phyloP scores from a whole-genome alignment of 2,797 vertebrate genomes.

The Mus minutoides region DNA sequence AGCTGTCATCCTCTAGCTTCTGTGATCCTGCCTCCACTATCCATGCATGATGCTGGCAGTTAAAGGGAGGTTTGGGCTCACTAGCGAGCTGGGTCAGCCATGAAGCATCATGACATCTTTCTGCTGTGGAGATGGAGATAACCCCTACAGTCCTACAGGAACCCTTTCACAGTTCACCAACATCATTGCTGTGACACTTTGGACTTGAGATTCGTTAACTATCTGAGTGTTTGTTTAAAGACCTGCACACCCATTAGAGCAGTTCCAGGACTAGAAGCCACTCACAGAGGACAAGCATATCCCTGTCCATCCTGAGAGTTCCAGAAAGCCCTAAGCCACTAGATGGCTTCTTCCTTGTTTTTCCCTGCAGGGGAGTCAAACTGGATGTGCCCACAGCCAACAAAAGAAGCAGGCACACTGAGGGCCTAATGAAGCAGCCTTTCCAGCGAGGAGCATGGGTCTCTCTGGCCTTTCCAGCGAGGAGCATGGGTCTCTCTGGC shows the following conservation, averaged over 20 bases:
- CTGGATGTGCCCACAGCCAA: accelerated
- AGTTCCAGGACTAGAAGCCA: background rate
- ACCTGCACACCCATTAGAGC: too few relatives aligned
- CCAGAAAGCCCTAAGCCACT: background rate
- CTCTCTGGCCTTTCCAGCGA: too few relatives aligned
- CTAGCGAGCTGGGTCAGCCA: accelerated
- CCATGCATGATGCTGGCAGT: accelerated
- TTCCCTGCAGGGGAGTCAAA: background rate
- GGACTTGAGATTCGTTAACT: background rate
- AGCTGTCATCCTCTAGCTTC: background rate
- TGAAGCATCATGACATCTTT: background rate
- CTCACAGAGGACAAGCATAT: background rate
- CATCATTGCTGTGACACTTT: too few relatives aligned
- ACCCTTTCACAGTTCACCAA: accelerated
- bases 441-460: accelerated
- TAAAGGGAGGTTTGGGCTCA: accelerated
- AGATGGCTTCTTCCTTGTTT: background rate
- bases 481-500: background rate
- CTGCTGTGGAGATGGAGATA: background rate
- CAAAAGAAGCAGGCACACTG: accelerated
- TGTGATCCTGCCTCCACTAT: accelerated
- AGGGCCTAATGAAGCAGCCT: accelerated
- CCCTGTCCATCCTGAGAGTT: too few relatives aligned
- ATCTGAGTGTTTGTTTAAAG: background rate
- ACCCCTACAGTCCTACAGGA: background rate